Evolutionary conservation across 2,113 vertebrate genomes (phyloP).

Genomic region (Cercocebus atys): DNA sequence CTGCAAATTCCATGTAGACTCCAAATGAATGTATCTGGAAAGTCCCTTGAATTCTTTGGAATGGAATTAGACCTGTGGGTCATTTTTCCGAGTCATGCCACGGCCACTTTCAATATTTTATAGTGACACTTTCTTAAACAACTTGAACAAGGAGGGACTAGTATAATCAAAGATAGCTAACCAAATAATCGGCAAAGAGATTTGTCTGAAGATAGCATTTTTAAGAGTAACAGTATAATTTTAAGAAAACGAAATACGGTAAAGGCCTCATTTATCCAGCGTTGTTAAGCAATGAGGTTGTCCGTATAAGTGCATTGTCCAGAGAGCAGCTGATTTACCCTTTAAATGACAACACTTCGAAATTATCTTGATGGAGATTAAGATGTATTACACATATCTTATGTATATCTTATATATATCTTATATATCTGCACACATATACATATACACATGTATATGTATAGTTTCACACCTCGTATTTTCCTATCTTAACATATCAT

Average conservation of each 20-base stretch:
- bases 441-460: accelerated
- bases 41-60: conserved; percentile 76
- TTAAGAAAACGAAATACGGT: not conserved
- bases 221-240: conserved; percentile 1
- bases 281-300: not conserved
- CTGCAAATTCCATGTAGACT: conserved; percentile 65
- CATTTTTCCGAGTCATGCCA: conserved; percentile 37
- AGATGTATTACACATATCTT: not conserved
- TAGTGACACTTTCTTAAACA: conserved; percentile 72
- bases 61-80: conserved; percentile 61
- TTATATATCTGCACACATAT: not conserved
- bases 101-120: conserved; percentile 52
- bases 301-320: not conserved
- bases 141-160: conserved; percentile 32
- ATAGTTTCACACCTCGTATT: not conserved
- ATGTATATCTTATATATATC: too few species aligned
- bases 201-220: conserved; percentile 50
- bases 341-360: conserved; percentile 18
- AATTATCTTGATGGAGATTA: conserved; percentile 29
- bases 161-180: conserved; percentile 63
- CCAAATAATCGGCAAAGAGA: conserved; percentile 32
- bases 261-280: not conserved
- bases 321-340: not conserved
- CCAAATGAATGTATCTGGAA: conserved; percentile 75
- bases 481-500: not conserved